These are phyloP conservation scores for Drosophila helvetica DNA, from an alignment of 2,888 invertebrate species.

Conservation along the genomic window DNA sequence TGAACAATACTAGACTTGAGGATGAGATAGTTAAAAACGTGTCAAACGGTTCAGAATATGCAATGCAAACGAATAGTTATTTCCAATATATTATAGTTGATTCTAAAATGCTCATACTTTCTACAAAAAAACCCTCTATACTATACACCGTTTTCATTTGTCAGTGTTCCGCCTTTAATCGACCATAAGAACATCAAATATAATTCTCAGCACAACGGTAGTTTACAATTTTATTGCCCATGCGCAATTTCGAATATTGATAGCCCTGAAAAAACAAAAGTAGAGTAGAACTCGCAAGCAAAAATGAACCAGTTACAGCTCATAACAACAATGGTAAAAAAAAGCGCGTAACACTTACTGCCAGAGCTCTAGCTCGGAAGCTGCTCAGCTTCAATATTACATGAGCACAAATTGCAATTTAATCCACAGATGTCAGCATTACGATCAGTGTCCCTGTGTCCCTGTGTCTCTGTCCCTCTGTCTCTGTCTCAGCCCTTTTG, in stretches of 20 bases:
- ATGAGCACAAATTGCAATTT: slow-evolving; percentile 84
- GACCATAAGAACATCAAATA: slow-evolving; percentile 80
- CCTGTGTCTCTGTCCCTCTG: slow-evolving; percentile 35
- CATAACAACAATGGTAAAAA: slow-evolving; percentile 35
- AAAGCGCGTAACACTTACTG: slow-evolving; percentile 54
- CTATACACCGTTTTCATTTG: not conserved
- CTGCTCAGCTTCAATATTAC: slow-evolving; percentile 76
- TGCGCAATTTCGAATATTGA: slow-evolving; percentile 77
- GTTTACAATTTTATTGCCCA: slow-evolving; percentile 80
- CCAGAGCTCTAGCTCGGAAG: slow-evolving; percentile 5
- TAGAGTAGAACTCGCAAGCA: too few species aligned
- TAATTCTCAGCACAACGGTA: slow-evolving; percentile 56
- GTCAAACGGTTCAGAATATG: not conserved
- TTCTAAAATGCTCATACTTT: too few species aligned
- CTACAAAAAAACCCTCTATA: too few species aligned
- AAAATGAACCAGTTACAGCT: slow-evolving; percentile 30
- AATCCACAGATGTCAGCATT: slow-evolving; percentile 85
- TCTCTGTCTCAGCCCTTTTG: slow-evolving; percentile 54
- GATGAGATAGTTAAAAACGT: too few species aligned
- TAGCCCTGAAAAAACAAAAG: slow-evolving; percentile 44
- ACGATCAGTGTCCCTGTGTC: slow-evolving; percentile 67
- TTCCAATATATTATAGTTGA: not conserved
- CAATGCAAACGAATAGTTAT: not conserved
- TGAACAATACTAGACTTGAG: not conserved
- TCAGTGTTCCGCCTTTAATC: slow-evolving; percentile 61